These are phyloP conservation scores for Clarias macrocephalus DNA, from an alignment of 2,113 vertebrate species.

Conservation along the genomic window DNA sequence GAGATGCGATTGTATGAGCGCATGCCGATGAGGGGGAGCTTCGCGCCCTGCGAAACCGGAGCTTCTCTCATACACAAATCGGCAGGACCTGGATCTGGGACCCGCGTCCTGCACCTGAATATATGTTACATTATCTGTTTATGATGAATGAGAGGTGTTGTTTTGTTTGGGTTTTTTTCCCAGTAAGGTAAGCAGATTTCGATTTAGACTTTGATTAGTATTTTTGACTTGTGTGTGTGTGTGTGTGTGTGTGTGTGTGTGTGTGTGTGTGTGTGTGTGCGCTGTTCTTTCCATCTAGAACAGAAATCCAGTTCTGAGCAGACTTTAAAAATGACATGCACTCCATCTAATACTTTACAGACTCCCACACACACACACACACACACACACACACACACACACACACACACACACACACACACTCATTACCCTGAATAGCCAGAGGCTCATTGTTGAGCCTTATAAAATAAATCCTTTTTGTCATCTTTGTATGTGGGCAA, in stretches of 20 bases:
- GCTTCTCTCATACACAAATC: background rate
- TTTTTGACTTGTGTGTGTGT: background rate
- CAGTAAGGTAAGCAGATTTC: conserved; percentile 17
- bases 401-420: background rate
- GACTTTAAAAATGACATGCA: conserved; percentile 12
- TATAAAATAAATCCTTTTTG: conserved; percentile 31
- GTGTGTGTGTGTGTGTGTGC: background rate
- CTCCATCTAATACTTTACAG: conserved; percentile 1
- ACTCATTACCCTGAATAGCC: conserved; percentile 10
- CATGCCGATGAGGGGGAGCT: conserved; percentile 19
- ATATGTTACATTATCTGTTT: background rate
- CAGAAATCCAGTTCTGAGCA: conserved; percentile 21
- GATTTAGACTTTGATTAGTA: background rate
- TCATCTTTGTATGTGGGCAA: conserved; percentile 21
- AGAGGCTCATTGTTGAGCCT: conserved; percentile 24
- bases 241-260: background rate
- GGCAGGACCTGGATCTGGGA: background rate
- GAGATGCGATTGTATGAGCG: conserved; percentile 42
- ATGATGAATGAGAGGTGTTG: background rate
- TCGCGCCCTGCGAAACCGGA: background rate
- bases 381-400: no score
- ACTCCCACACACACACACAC: background rate
- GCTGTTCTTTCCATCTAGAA: conserved; percentile 11
- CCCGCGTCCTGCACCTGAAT: background rate
- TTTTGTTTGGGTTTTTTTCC: background rate